A percentile compares a stretch with the other conserved stretches of the same genome.
These are phyloP conservation scores for Malacoraja senta DNA, from an alignment of 2,797 vertebrate species.

Conservation along the genomic window DNA sequence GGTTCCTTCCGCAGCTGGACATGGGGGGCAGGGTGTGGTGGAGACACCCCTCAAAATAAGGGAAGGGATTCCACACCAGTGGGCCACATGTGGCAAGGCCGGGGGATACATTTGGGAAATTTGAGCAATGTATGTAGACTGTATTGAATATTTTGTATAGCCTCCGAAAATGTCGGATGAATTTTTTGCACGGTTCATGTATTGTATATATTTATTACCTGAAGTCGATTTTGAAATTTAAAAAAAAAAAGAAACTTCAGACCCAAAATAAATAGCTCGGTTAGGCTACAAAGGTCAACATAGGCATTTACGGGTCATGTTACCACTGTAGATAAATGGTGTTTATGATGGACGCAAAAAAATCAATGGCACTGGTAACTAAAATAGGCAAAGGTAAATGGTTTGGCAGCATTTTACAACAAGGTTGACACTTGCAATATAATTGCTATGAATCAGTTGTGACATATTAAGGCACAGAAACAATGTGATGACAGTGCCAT, in stretches of 20 bases:
- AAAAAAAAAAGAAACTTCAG: constrained; percentile 57
- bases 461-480: constrained; percentile 53
- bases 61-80: no score
- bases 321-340: neutral
- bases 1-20: no score
- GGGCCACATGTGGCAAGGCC: no score
- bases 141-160: no score
- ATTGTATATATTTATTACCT: no score
- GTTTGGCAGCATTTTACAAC: constrained; percentile 17
- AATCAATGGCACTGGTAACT: neutral
- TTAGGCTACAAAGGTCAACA: constrained; percentile 49
- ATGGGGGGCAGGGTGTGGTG: no score
- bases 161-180: no score
- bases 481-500: constrained; percentile 54
- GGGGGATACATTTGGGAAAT: no score
- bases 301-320: neutral
- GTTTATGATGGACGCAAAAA: neutral
- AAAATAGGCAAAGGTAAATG: neutral
- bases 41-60: no score
- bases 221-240: no score
- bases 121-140: no score
- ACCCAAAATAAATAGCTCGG: constrained; percentile 66
- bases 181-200: no score
- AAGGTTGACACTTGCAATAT: neutral
- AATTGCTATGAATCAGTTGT: neutral